Evolutionary conservation across 2,888 invertebrate species (phyloP).

Genomic region (Clunio marinus): DNA sequence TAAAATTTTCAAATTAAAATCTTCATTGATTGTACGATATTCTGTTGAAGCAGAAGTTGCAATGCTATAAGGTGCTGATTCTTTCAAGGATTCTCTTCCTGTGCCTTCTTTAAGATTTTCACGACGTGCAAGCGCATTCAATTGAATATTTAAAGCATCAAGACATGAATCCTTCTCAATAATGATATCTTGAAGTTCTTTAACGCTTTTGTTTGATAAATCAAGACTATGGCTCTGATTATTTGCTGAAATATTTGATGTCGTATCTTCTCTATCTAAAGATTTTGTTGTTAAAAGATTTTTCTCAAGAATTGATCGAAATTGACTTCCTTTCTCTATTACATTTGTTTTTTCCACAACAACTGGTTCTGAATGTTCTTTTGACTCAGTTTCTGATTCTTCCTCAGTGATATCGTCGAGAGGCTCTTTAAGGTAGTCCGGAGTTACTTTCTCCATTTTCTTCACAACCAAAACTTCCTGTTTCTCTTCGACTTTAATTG

Average conservation of each 20-base stretch:
- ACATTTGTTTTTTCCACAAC: not conserved
- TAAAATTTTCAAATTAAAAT: constrained; percentile 60
- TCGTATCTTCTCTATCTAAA: not conserved
- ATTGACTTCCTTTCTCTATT: constrained; percentile 36
- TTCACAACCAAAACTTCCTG: constrained; percentile 42
- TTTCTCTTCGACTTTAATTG: constrained; percentile 42
- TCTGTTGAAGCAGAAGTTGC: constrained; percentile 56
- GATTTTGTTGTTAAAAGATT: not conserved
- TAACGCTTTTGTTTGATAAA: constrained; percentile 47
- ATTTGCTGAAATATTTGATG: not conserved
- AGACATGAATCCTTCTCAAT: constrained; percentile 48
- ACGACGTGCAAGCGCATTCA: constrained; percentile 45
- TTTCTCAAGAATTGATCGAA: constrained; percentile 30
- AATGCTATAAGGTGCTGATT: constrained; percentile 49
- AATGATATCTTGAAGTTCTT: constrained; percentile 46
- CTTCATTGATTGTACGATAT: constrained; percentile 67
- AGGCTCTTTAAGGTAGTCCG: constrained; percentile 48
- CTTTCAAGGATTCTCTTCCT: constrained; percentile 41
- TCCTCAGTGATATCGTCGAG: constrained; percentile 52
- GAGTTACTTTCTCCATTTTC: constrained; percentile 48
- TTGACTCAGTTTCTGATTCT: constrained; percentile 48
- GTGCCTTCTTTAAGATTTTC: constrained; percentile 43
- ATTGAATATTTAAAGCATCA: constrained; percentile 47
- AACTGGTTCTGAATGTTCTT: not conserved
- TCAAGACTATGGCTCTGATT: constrained; percentile 41